phyloP scores from a whole-genome alignment of 2,113 vertebrate genomes.

The Bothrops jararaca region DNA sequence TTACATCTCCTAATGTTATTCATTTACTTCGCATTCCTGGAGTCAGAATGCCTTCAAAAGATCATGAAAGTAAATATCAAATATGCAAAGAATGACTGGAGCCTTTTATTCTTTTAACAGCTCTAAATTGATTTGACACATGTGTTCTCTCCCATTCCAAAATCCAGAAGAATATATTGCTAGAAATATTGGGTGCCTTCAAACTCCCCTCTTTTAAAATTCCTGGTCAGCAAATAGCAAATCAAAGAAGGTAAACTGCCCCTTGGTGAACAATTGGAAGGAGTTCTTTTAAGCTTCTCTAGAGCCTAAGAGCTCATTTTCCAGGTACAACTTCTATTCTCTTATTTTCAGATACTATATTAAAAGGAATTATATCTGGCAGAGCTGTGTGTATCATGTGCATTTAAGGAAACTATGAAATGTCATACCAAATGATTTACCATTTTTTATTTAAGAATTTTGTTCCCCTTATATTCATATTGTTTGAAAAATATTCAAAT shows the following conservation, averaged over 20 bases:
- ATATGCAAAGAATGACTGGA: slow-evolving; percentile 43
- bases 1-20: background rate
- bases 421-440: background rate
- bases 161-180: slow-evolving; percentile 47
- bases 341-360: slow-evolving; percentile 30
- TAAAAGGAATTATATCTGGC: background rate
- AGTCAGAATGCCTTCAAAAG: slow-evolving; percentile 47
- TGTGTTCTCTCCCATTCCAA: slow-evolving; percentile 23
- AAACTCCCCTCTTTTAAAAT: slow-evolving; percentile 19
- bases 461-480: background rate
- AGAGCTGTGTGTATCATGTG: background rate
- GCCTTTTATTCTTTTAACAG: slow-evolving; percentile 52
- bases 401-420: background rate
- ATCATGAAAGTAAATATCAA: slow-evolving; percentile 52
- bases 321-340: slow-evolving; percentile 31
- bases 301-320: slow-evolving; percentile 36
- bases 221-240: slow-evolving; percentile 34
- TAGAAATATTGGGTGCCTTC: slow-evolving; percentile 41
- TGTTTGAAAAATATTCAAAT: background rate
- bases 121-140: slow-evolving; percentile 47
- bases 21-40: slow-evolving; percentile 52
- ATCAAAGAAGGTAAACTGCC: slow-evolving; percentile 31
- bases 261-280: slow-evolving; percentile 1
- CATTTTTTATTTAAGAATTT: background rate
- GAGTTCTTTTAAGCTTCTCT: slow-evolving; percentile 21